These are phyloP conservation scores for Phoxinus dragarum DNA, from an alignment of 2,797 vertebrate genomes.

Conservation along the genomic window DNA sequence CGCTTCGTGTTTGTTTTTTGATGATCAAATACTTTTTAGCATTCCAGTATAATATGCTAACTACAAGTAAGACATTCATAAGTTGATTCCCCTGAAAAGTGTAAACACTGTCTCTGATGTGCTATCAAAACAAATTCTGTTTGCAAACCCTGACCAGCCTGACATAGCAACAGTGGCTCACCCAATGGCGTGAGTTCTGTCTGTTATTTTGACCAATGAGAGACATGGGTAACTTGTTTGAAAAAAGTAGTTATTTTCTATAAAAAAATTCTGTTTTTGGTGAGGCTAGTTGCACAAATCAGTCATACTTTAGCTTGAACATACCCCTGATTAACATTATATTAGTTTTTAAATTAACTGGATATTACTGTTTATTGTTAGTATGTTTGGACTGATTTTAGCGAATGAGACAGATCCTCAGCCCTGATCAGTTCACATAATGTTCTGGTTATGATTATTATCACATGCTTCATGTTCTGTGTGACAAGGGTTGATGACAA, in stretches of 20 bases:
- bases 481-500: constrained; percentile 57
- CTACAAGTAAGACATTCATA: not conserved
- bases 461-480: constrained; percentile 39
- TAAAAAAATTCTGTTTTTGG: not conserved
- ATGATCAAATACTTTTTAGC: not conserved
- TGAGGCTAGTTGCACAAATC: not conserved
- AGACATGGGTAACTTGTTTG: constrained; percentile 9
- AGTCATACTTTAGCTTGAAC: not conserved
- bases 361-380: not conserved
- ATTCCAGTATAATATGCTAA: not conserved
- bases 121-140: not conserved
- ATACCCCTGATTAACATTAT: not conserved
- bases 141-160: not conserved
- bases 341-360: not conserved
- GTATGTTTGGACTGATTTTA: not conserved
- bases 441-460: constrained; percentile 39
- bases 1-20: not conserved
- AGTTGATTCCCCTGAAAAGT: not conserved
- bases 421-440: constrained; percentile 12
- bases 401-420: not conserved
- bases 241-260: not conserved
- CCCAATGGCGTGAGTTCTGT: not conserved
- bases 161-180: not conserved
- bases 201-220: not conserved
- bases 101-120: not conserved